Base-by-base conservation (phyloP, 2,113 vertebrate species). In the Struthidea cinerea region DNA sequence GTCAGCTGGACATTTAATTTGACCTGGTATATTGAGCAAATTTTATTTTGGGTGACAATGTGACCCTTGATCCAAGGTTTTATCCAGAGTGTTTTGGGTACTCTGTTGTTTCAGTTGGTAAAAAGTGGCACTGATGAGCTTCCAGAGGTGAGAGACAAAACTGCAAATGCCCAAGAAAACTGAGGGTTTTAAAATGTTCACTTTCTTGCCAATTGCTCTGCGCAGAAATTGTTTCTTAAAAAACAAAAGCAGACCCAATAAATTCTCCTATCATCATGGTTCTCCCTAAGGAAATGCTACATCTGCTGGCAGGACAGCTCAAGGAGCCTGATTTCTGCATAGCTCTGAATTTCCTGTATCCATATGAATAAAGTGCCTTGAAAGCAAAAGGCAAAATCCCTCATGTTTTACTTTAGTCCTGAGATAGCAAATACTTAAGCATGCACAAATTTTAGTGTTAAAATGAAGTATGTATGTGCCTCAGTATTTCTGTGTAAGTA, bases 1-100 rank as follows among this genome's bases (percentile, higher is more conserved):
- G 42, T 95, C 98, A 98, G 94, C 97, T 97, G 93, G 90, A 80
- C 77, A 35, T 95, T 97, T 98, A 91, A 97, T 97, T 98, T 96
- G 90, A 93, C 63, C 23, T 32, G 11, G 39, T 90, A n/a, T 41
- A 65, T 76, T 47, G 33, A 46, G 23, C 12, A 41, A 16, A 65
- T 81, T 90, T 88, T 73, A 41, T 78, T 95, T 94, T 61, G 32
- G 60, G 37, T 78, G 49, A 63, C 37, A 41, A 5, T 78, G 56
- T 93, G 87, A 57, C 52, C 70, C 59, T 89, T 68, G 49, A 46
- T 65, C 74, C 0, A 3, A 23, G 35, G 32, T 81, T 91, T 89
- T 89, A 57, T 68, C 23, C 2, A 1, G 27, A 59, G 37, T 16
- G 46, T 35, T 65, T 55, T 63, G 56, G n/a, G 18, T 63, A 16